Evolutionary conservation across 2,113 vertebrate genomes (phyloP).

Genomic region (Chrysochloris asiatica): DNA sequence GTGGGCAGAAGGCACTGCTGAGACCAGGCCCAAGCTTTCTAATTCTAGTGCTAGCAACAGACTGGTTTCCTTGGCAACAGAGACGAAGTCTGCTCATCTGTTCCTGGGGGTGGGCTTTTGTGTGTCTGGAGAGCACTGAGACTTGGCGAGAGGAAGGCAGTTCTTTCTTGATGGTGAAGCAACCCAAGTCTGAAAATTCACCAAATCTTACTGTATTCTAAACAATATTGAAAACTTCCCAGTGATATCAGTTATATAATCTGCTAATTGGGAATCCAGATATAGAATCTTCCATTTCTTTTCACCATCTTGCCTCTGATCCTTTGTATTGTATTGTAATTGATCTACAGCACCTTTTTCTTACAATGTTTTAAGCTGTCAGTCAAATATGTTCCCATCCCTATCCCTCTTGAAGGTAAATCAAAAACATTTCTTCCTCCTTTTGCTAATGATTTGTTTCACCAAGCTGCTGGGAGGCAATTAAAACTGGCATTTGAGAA

Average conservation of each 20-base stretch:
- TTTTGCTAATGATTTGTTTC: background rate
- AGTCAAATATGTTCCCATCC: background rate
- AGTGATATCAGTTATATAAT: conserved; percentile 51
- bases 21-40: conserved; percentile 62
- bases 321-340: background rate
- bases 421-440: conserved; percentile 47
- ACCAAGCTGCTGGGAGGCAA: background rate
- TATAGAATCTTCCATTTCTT: background rate
- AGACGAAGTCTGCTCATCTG: conserved; percentile 70
- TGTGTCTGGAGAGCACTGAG: conserved; percentile 64
- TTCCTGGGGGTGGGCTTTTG: conserved; percentile 56
- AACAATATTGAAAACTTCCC: conserved; percentile 44
- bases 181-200: conserved; percentile 39
- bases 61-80: conserved; percentile 80
- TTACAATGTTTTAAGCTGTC: conserved; percentile 12
- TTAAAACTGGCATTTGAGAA: conserved; percentile 36
- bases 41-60: conserved; percentile 76
- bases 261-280: conserved; percentile 23
- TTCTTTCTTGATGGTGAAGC: conserved; percentile 37
- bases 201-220: conserved; percentile 38
- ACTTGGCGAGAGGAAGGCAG: conserved; percentile 64
- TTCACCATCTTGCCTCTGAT: background rate
- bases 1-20: conserved; percentile 53
- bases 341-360: conserved; percentile 20
- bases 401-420: background rate